These are phyloP conservation scores for Anoplolepis gracilipes DNA, from an alignment of 1,140 invertebrate genomes.

Conservation along the genomic window DNA sequence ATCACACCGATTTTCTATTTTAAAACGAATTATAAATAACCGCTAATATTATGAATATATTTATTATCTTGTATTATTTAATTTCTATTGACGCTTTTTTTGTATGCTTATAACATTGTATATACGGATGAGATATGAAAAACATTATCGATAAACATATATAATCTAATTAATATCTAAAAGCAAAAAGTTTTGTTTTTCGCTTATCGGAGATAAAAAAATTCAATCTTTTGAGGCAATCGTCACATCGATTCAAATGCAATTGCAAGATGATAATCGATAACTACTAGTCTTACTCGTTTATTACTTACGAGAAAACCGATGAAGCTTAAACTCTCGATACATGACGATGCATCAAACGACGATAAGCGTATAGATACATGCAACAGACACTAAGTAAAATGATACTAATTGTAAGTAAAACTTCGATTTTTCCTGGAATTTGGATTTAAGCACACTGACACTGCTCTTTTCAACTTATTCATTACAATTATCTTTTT, in stretches of 20 bases:
- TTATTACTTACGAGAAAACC: constrained; percentile 60
- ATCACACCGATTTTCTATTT: neutral
- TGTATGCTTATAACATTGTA: neutral
- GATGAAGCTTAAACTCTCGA: constrained; percentile 36
- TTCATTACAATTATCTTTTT: neutral
- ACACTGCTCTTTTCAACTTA: neutral
- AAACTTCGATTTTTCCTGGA: constrained; percentile 58
- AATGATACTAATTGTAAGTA: neutral
- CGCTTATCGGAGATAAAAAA: neutral
- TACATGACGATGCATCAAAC: neutral
- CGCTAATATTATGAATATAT: neutral
- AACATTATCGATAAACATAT: neutral
- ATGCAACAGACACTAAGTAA: constrained; percentile 30
- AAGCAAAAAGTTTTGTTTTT: neutral
- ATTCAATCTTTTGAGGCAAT: neutral
- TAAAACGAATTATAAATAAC: neutral
- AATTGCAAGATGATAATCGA: constrained; percentile 51
- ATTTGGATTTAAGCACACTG: constrained; percentile 43
- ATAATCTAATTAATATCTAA: neutral
- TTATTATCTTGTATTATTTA: neutral
- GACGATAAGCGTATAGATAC: constrained; percentile 56
- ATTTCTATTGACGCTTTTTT: neutral
- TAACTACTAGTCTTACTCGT: constrained; percentile 38
- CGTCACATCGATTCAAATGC: neutral
- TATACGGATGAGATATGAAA: neutral